These are phyloP conservation scores for Acrocephalus kingi DNA, from an alignment of 2,113 vertebrate genomes.

Conservation along the genomic window DNA sequence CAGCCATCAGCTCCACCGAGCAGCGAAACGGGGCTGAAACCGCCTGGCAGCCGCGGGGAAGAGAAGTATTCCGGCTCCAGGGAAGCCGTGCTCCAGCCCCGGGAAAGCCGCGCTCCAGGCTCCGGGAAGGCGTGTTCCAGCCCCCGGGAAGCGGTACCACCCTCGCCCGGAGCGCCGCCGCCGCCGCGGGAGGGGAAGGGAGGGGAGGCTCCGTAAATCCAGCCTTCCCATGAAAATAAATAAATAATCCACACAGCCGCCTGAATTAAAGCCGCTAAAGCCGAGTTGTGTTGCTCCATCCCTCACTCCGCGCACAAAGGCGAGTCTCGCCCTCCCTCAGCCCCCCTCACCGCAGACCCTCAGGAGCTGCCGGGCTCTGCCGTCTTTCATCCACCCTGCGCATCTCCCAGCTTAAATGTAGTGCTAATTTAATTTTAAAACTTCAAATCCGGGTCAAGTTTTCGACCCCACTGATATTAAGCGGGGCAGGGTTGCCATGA, in stretches of 20 bases:
- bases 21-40: neutral
- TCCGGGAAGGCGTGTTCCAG: neutral
- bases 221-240: neutral
- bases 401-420: neutral
- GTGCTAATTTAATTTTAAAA: neutral
- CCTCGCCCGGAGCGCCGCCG: neutral
- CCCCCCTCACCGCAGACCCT: too few species aligned
- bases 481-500: neutral
- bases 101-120: neutral
- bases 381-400: too few species aligned
- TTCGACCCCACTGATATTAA: too few species aligned
- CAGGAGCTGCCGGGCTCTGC: neutral
- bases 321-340: neutral
- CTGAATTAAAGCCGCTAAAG: neutral
- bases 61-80: neutral
- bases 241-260: fast-evolving
- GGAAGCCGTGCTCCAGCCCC: neutral
- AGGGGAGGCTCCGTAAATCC: neutral
- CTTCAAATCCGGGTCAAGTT: neutral
- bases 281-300: neutral
- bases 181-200: neutral
- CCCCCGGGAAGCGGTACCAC: neutral
- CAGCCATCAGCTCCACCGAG: neutral
- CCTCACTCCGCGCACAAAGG: neutral
- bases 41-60: neutral